Percentiles rank a stretch among this genome's conserved stretches.
These are phyloP conservation scores for Mactromeris polynyma DNA, from an alignment of 2,888 invertebrate genomes.

Conservation along the genomic window DNA sequence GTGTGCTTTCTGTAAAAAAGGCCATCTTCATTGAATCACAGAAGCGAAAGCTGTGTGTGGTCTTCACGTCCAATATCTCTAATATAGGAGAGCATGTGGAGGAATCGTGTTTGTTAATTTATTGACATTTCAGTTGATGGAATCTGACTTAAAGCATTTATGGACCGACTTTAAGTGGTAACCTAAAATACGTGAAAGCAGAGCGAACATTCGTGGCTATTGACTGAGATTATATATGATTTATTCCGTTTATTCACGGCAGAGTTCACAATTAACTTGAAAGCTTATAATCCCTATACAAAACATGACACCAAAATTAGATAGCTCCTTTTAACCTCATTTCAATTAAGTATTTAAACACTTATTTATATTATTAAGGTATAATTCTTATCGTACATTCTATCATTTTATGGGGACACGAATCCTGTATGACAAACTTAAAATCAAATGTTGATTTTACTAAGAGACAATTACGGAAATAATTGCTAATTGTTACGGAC, in stretches of 20 bases:
- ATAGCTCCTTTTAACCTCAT: background rate
- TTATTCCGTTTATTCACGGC: background rate
- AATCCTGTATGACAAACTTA: background rate
- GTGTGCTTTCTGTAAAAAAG: no score
- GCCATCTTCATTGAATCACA: no score
- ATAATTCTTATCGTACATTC: background rate
- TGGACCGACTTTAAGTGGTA: background rate
- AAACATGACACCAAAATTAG: slow-evolving; percentile 11
- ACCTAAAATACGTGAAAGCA: no score
- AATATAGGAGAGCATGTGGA: no score
- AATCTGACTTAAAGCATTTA: background rate
- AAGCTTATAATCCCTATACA: background rate
- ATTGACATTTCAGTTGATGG: no score
- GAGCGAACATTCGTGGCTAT: no score
- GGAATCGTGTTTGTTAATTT: no score
- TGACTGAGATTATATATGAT: background rate
- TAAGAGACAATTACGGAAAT: background rate
- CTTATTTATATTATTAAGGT: background rate
- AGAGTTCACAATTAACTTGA: background rate
- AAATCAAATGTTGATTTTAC: background rate
- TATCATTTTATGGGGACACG: slow-evolving; percentile 4
- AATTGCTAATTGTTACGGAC: slow-evolving; percentile 1
- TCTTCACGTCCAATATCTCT: no score
- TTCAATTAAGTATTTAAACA: slow-evolving; percentile 15
- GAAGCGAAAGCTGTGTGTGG: no score